A percentile compares a stretch with the other conserved stretches of the same genome.
Evolutionary conservation across 2,888 invertebrate species (phyloP).

Genomic region (Synanthedon formicaeformis): DNA sequence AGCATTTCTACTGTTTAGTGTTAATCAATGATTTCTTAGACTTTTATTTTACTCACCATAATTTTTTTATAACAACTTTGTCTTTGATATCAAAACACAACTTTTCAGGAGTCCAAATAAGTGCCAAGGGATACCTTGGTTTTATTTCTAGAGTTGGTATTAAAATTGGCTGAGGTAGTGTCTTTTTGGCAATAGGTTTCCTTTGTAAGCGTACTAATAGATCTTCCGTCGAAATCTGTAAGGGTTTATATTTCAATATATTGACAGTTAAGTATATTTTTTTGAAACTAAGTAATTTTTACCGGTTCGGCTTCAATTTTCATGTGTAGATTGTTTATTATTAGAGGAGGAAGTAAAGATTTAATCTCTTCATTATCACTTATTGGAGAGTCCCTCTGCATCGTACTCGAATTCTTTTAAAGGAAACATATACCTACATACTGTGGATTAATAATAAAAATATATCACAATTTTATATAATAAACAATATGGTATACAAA

Average conservation of each 20-base stretch:
- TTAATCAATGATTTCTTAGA: too few relatives aligned
- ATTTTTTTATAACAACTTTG: conserved; percentile 16
- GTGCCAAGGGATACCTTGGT: conserved; percentile 19
- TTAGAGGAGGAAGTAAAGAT: conserved; percentile 22
- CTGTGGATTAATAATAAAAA: too few relatives aligned
- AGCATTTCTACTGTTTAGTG: too few relatives aligned
- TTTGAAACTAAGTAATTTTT: background rate
- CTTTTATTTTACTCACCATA: conserved; percentile 17
- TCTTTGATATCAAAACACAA: conserved; percentile 21
- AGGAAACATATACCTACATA: too few relatives aligned
- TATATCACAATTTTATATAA: too few relatives aligned
- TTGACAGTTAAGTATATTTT: too few relatives aligned
- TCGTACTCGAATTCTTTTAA: too few relatives aligned
- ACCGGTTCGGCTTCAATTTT: conserved; percentile 27
- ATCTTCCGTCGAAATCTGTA: background rate
- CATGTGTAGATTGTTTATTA: conserved; percentile 25
- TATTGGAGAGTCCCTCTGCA: background rate
- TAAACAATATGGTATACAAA: too few relatives aligned
- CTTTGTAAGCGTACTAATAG: background rate
- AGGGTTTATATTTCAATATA: background rate
- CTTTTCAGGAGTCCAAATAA: conserved; percentile 24
- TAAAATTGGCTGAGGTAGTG: background rate
- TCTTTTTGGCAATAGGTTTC: background rate
- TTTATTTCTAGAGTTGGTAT: conserved; percentile 6
- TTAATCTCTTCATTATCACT: conserved; percentile 7